Evolutionary conservation across 1,140 invertebrate genomes (phyloP).

Genomic region (Trypoxylus dichotomus): DNA sequence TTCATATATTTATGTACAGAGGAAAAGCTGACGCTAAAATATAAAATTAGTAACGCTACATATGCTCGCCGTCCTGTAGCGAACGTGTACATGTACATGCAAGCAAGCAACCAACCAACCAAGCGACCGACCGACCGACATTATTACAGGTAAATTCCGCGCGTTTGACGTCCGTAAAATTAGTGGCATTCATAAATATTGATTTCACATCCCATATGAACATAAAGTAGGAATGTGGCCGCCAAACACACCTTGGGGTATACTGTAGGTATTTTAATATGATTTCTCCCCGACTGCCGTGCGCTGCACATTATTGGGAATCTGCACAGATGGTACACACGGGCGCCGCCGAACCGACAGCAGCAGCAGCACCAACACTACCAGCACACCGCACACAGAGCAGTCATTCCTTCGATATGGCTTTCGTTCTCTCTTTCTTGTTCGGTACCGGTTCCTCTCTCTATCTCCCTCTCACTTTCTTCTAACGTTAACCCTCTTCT

Average conservation of each 20-base stretch:
- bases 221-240: conserved; percentile 48
- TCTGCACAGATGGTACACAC: conserved; percentile 48
- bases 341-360: too few species aligned
- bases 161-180: conserved; percentile 30
- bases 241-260: conserved; percentile 48
- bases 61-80: background rate
- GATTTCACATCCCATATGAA: conserved; percentile 41
- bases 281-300: conserved; percentile 46
- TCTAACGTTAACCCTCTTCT: background rate
- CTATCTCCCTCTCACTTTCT: background rate
- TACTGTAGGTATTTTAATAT: conserved; percentile 50
- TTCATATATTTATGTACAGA: too few species aligned
- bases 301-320: conserved; percentile 49
- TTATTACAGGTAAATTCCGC: conserved; percentile 15
- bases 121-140: background rate
- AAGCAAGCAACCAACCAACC: background rate
- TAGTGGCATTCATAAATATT: conserved; percentile 37
- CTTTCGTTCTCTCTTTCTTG: background rate
- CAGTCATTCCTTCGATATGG: conserved; percentile 38
- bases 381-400: background rate
- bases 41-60: background rate
- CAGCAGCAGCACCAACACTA: too few species aligned
- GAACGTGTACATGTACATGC: background rate
- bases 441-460: too few species aligned
- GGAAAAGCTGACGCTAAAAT: background rate